Evolutionary conservation across 1,140 invertebrate genomes (phyloP), one percentile per base, ranked within the genome.

Genomic region (Nebria ingens): DNA sequence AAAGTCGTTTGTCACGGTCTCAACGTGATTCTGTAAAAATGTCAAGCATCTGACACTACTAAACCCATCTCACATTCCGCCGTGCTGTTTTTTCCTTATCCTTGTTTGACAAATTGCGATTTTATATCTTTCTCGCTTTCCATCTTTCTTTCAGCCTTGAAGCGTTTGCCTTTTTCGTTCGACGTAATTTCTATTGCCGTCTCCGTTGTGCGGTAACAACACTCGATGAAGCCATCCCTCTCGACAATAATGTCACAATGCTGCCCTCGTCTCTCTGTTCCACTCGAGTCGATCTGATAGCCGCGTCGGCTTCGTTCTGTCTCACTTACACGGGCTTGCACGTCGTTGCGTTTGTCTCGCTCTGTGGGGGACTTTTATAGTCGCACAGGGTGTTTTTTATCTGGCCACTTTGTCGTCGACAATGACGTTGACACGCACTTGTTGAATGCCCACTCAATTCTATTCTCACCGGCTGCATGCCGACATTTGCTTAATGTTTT

Each of bases 381-480:
- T 59, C 63, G 61, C 62, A 58, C 60, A 62, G 67, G 65, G 65
- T 65, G 65, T 67, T 67, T 67, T 68, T 68, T 68, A 68, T 67
- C 65, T 64, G 64, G 65, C 62, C 64, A 68, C 65, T 67, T 68
- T 66, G 65, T 68, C 62, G 61, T 55, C 40, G 17, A 45, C 40
- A 45, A 9, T 64, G 58, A 64, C 59, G 60, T 65, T 65, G 67
- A 68, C 65, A 68, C 67, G 64, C 65, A 68, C 66, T 68, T 68
- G 66, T 68, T 68, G 66, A 63, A 65, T 65, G 55, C 61, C 58
- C n/a, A n/a, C 25, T 34, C 25, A n/a, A 34, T n/a, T 9, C 25
- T 34, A 34, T n/a, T 9, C 25, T 34, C 25, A 9, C n/a, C 25
- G n/a, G 6, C 25, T 34, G 6, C 25, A 34, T n/a, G n/a, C n/a